Base-by-base conservation (phyloP, 2,797 vertebrate genomes). In the Antennarius maculatus region DNA sequence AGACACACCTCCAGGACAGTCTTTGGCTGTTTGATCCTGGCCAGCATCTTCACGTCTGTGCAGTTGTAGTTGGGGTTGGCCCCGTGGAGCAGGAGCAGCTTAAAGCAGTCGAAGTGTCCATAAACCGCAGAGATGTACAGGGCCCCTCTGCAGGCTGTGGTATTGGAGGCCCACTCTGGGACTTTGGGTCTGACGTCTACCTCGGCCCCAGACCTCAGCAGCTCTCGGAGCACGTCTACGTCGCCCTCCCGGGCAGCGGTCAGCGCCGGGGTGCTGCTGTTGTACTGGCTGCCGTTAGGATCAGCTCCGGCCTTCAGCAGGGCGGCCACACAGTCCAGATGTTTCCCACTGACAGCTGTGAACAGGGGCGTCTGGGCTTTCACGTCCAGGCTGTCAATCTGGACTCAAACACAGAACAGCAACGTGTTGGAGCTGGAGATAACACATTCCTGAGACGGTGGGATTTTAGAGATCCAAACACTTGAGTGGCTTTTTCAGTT, bases 341-440 rank as follows among this genome's bases (percentile, higher is more conserved):
- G 95, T 74, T 96, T 97, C 0, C 95, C 94, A 48, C 92, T 95
- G 63, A 98, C 96, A 0, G 97, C 97, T 1, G 93, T 94, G 82
- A 99, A 98, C 54, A 99, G 93, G 0, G 97, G 97, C 0, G 97
- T 99, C 90, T 99, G 97, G 13, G 97, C 97, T 84, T 99, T 99
- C 61, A 96, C 94, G 0, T 99, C 97, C 72, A 98, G 90, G 72
- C 93, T 91, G 90, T 99, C 97, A 5, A 98, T 87, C 91, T 92
- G 83, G 17, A 70, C 8, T 34, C 18, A 82, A 52, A 51, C 52
- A 64, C 29, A 74, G 47, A n/a, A 43, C 34, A 16, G 5, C 18
- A 10, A 46, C 16, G 23, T 13, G 43, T 57, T 57, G 31, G 9
- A 47, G 50, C 45, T 34, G 8, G 2, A 12, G 4, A 16, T 54